These are phyloP conservation scores for Crotalus helleri DNA, from an alignment of 2,113 vertebrate genomes.

Conservation along the genomic window DNA sequence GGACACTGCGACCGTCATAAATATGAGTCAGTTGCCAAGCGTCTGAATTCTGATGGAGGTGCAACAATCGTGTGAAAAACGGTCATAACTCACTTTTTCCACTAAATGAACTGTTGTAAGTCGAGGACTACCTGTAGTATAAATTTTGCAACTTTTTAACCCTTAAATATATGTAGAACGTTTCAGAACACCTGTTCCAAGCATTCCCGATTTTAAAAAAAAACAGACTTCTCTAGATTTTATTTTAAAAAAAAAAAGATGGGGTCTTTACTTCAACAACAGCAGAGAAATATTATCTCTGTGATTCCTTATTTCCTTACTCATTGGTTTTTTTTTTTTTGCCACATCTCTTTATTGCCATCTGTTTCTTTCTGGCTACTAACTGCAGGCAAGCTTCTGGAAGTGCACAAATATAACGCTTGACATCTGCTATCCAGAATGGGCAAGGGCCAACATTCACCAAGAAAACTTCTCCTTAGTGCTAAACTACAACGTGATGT, in stretches of 20 bases:
- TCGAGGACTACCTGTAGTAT: neutral
- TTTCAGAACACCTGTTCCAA: neutral
- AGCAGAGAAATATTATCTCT: slow-evolving; percentile 44
- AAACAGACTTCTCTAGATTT: slow-evolving; percentile 47
- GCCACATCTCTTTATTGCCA: slow-evolving; percentile 54
- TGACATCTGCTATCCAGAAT: slow-evolving; percentile 62
- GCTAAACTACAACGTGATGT: neutral
- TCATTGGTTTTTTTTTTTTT: slow-evolving; percentile 2
- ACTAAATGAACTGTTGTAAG: neutral
- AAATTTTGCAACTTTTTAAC: too few species aligned
- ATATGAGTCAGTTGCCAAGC: too few species aligned
- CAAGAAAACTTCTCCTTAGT: slow-evolving; percentile 10
- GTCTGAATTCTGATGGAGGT: too few species aligned
- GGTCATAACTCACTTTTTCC: too few species aligned
- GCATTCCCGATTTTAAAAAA: neutral
- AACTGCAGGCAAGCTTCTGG: slow-evolving; percentile 53
- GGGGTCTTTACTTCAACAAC: neutral
- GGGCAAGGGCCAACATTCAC: slow-evolving; percentile 46
- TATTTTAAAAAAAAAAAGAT: too few species aligned
- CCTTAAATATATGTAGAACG: neutral
- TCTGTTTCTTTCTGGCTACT: slow-evolving; percentile 65
- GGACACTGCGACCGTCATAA: too few species aligned
- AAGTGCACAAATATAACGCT: slow-evolving; percentile 48
- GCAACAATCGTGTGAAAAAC: too few species aligned
- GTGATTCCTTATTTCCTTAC: slow-evolving; percentile 20